Evolutionary conservation across 2,888 invertebrate genomes (phyloP), one percentile per base, ranked within the genome.

Genomic region (Yponomeuta sedellus): DNA sequence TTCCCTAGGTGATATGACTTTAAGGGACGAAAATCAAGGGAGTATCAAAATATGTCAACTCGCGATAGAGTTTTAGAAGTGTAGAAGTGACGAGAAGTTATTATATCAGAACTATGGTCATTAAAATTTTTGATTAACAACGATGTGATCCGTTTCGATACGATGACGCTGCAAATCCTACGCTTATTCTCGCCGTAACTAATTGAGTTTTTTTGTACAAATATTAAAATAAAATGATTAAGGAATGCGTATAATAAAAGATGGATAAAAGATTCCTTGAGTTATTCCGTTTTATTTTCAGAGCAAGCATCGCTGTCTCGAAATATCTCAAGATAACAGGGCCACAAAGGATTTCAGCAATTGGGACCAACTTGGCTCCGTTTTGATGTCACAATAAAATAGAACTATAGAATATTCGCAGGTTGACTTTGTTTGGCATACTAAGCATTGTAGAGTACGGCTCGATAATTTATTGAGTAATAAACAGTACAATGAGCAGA

Each of bases 41-140:
- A 61, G 61, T 61, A 86, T 83, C 88, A 86, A 88, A 68, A 71
- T 61, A 28, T 69, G 10, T 22, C 28, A 12, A 34, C 57, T 28
- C 22, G 11, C 52, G n/a, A n/a, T n/a, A n/a, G n/a, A n/a, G n/a
- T n/a, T n/a, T 59, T 22, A 11, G 58, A 58, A 22, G 28, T 64
- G 25, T 57, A 62, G 81, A 83, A 86, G 79, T 72, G 77, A 79
- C 80, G 85, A 81, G 82, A 89, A 83, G 86, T 88, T 90, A 90
- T 90, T 91, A 90, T 90, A 88, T 90, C 85, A 83, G 88, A 88
- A 85, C 86, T 88, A 88, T 89, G 88, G 88, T 90, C 89, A 91
- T 91, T 91, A 91, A 91, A 91, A 90, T 89, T 89, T 88, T 88
- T 91, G 90, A 91, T 90, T 90, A 91, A 88, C 88, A 79, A 84